Base-by-base conservation (phyloP, 92 coral and sea anemone species). In the Anthopleura xanthogrammica region DNA sequence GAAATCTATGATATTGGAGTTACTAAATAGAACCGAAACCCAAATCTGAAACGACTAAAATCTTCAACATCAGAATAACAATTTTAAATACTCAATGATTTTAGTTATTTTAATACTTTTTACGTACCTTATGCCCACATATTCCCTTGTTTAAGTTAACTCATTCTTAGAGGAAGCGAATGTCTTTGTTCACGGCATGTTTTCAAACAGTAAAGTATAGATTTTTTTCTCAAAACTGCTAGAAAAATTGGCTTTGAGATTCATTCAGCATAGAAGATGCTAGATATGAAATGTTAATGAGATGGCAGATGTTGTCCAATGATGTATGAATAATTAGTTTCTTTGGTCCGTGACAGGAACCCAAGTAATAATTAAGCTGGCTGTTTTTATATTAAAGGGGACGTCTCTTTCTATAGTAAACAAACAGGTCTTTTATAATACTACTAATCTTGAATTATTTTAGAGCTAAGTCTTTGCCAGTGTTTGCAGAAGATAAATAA, bases 241-340 rank as follows among this genome's bases (percentile, higher is more conserved):
- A 42, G 50, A 43, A 57, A 76, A 54, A 79, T 64, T 58, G 48
- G 71, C 62, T 40, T 16, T 7, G 58, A 60, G 9, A 22, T 17
- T 23, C 79, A 10, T 70, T 68, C 65, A 12, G 52, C 68, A 52
- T 14, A 79, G 78, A 41, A 16, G 85, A 79, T 60, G 12, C 70
- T 62, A 62, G 70, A 62, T 20, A 20, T n/a, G 5, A 20, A 5
- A 62, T 62, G 54, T 11, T 22, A 46, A 46, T 74, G 77, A 46
- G 39, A 36, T 12, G 48, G 77, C 77, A 74, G 54, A 74, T 74
- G 77, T 74, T 62, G 29, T 4, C 0, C 1, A 36, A 62, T 62
- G 70, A 62, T 20, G 70, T 20, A 62, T 62, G 70, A 62, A 62
- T 62, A 62, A 14, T 62, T 20, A n/a, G 9, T 4, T 5, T 62